Evolutionary conservation across 35 echinoderm and acorn worm species (phyloP).

Genomic region (Ophiothrix spiculata): DNA sequence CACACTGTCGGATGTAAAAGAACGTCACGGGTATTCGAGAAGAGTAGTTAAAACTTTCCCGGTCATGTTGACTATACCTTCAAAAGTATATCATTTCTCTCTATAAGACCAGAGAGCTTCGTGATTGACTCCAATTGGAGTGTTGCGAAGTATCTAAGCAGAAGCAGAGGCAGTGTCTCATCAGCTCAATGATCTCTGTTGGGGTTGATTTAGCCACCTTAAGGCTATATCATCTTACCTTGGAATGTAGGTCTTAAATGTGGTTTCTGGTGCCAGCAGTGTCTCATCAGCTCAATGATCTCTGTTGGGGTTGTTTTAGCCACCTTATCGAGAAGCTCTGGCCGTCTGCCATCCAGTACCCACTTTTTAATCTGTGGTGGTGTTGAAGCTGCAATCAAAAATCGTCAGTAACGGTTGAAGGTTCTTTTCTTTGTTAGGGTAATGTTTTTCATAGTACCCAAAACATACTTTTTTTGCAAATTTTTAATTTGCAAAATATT

Average conservation of each 20-base stretch:
- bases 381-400: background rate
- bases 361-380: background rate
- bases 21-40: too few relatives aligned
- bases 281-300: background rate
- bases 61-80: too few relatives aligned
- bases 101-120: too few relatives aligned
- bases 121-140: too few relatives aligned
- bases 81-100: too few relatives aligned
- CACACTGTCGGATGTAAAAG: too few relatives aligned
- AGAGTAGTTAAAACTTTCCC: too few relatives aligned
- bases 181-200: too few relatives aligned
- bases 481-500: background rate
- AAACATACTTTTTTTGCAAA: background rate
- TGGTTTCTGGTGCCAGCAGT: background rate
- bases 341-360: background rate
- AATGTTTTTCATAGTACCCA: background rate
- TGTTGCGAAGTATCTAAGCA: too few relatives aligned
- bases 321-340: background rate
- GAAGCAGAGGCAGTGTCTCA: too few relatives aligned
- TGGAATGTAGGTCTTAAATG: background rate
- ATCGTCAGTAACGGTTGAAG: background rate
- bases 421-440: background rate
- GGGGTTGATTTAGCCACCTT: too few relatives aligned
- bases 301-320: background rate
- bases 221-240: too few relatives aligned